Conservation (phyloP, 2,797 vertebrate species). For the Rachycentron canadum region DNA sequence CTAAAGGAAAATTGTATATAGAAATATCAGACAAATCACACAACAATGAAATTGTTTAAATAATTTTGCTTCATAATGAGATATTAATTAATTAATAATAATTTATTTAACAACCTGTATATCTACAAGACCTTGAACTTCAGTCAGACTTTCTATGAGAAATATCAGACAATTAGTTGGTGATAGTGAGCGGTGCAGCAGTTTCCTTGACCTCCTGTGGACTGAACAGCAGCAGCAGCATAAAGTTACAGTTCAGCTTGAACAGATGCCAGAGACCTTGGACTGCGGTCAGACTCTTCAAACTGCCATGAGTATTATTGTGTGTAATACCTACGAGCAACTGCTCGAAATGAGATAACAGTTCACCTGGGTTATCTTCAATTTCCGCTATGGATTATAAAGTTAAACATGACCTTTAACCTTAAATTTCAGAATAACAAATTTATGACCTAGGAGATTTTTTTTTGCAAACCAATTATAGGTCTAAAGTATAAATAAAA, state of each 20-base stretch:
- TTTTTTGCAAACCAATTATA: neutral
- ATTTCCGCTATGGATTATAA: conserved; percentile 33
- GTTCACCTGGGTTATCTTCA: conserved; percentile 35
- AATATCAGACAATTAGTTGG: conserved; percentile 19
- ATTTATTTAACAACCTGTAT: neutral
- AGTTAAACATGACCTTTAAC: conserved; percentile 43
- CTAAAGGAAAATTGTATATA: neutral
- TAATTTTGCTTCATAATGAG: neutral
- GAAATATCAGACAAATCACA: neutral
- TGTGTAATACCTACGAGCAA: conserved; percentile 32
- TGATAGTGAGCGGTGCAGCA: conserved; percentile 32
- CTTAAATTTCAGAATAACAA: neutral
- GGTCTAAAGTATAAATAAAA: neutral
- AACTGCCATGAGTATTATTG: neutral
- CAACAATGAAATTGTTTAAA: neutral
- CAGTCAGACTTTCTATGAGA: neutral
- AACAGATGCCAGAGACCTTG: conserved; percentile 58
- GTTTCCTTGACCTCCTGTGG: conserved; percentile 57
- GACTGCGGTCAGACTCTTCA: conserved; percentile 32
- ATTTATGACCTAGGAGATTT: neutral
- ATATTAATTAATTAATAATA: neutral
- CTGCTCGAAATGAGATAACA: conserved; percentile 41
- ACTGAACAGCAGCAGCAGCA: conserved; percentile 27
- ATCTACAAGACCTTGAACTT: conserved; percentile 46
- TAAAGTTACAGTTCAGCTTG: conserved; percentile 15